Evolutionary conservation across 1,140 invertebrate species (phyloP).

Genomic region (Mya arenaria): DNA sequence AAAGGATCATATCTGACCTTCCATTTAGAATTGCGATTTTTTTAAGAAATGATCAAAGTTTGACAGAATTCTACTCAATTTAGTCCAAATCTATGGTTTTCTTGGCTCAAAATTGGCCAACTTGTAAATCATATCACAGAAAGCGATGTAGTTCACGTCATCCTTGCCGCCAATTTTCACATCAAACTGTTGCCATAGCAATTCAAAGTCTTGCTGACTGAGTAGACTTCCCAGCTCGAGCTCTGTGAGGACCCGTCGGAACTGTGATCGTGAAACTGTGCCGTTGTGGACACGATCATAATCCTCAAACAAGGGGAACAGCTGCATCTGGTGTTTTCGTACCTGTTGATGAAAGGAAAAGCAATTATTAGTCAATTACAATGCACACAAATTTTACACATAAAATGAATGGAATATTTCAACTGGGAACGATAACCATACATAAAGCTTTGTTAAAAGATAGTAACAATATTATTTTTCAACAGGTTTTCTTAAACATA

Average conservation of each 20-base stretch:
- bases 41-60: too few relatives aligned
- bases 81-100: conserved; percentile 64
- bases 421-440: too few relatives aligned
- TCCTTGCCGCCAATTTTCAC: conserved; percentile 77
- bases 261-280: conserved; percentile 78
- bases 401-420: too few relatives aligned
- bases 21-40: too few relatives aligned
- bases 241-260: conserved; percentile 79
- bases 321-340: conserved; percentile 76
- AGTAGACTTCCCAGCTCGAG: conserved; percentile 76
- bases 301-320: conserved; percentile 81
- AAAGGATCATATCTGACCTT: too few relatives aligned
- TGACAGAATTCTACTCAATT: not conserved
- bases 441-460: too few relatives aligned
- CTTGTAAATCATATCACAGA: conserved; percentile 79
- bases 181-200: conserved; percentile 76
- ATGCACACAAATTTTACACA: too few relatives aligned
- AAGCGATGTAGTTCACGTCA: conserved; percentile 80
- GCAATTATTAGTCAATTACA: too few relatives aligned
- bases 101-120: conserved; percentile 77
- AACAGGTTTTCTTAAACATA: too few relatives aligned
- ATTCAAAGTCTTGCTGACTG: conserved; percentile 73
- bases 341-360: conserved; percentile 64
- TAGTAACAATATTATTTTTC: too few relatives aligned
- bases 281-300: conserved; percentile 80